Conservation (phyloP, 2,888 invertebrate species). For the Ormia ochracea region DNA sequence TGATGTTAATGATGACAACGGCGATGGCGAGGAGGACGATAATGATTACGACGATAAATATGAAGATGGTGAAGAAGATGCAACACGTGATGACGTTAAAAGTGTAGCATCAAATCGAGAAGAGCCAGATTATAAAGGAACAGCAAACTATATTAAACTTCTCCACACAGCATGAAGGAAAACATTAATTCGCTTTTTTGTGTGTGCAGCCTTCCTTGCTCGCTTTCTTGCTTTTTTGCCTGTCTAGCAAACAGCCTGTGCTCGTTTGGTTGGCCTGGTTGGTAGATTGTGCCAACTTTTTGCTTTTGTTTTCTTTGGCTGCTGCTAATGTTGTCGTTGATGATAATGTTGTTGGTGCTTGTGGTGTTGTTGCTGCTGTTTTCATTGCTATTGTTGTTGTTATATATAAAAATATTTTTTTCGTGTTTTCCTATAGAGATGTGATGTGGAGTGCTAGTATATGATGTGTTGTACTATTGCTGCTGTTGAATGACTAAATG, state of each 20-base stretch:
- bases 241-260: slow-evolving; percentile 40
- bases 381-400: slow-evolving; percentile 18
- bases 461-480: slow-evolving; percentile 60
- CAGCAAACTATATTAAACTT: slow-evolving; percentile 35
- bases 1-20: slow-evolving; percentile 15
- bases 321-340: slow-evolving; percentile 45
- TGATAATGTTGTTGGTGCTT: slow-evolving; percentile 54
- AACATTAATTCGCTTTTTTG: slow-evolving; percentile 42
- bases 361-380: slow-evolving; percentile 24
- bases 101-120: slow-evolving; percentile 51
- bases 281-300: slow-evolving; percentile 56
- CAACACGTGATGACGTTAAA: slow-evolving; percentile 62
- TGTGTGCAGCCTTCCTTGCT: slow-evolving; percentile 35
- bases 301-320: slow-evolving; percentile 39
- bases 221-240: slow-evolving; percentile 30
- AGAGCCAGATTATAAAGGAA: slow-evolving; percentile 39
- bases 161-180: slow-evolving; percentile 45
- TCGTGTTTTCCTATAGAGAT: slow-evolving; percentile 11
- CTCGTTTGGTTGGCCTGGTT: slow-evolving; percentile 56
- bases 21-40: slow-evolving; percentile 15
- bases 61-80: slow-evolving; percentile 60
- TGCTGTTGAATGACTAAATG: slow-evolving; percentile 65
- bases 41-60: slow-evolving; percentile 25
- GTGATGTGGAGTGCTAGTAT: slow-evolving; percentile 57
- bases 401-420: neutral